Evolutionary conservation across 2,888 invertebrate genomes (phyloP), one percentile per base, ranked within the genome.

Genomic region (Trichopoda pennipes): DNA sequence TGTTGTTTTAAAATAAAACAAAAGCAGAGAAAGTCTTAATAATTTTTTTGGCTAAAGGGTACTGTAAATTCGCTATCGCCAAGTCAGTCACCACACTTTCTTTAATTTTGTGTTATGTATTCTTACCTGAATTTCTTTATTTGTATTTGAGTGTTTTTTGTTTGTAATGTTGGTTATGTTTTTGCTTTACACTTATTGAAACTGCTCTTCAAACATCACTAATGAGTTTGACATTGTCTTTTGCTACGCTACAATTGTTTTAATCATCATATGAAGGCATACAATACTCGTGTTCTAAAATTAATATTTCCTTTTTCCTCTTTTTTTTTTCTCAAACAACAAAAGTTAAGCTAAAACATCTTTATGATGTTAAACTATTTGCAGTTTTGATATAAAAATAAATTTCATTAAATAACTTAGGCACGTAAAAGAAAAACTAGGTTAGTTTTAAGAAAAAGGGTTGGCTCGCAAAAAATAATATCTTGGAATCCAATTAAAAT

Each of bases 221-320:
- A 84, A 84, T 84, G 84, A 84, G 84, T 80, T 82, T 75, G 84
- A 63, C 78, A 84, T 84, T 84, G 80, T 82, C 80, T 84, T 84
- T 72, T 66, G 49, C 28, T 63, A 58, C 51, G 61, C 66, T 68
- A 44, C 55, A 21, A 47, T 63, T 49, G 42, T 21, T 72, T 75
- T 72, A 68, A 68, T 72, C 74, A 64, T 69, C 69, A 66, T 64
- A 69, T 74, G 68, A 68, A 51, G 77, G 51, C 51, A 63, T 44
- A 44, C 21, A 44, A 42, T n/a, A 23, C n/a, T n/a, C n/a, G n/a
- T n/a, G n/a, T 70, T 42, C 8, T 49, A 35, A 55, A 55, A 44
- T 42, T 21, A 35, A 70, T 44, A 56, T 74, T 42, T 3, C 17
- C 21, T 10, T 70, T 23, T 70, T 35, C 28, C 8, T 49, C 9